Base-by-base conservation (phyloP, 1,140 invertebrate species). In the Diprion similis region DNA sequence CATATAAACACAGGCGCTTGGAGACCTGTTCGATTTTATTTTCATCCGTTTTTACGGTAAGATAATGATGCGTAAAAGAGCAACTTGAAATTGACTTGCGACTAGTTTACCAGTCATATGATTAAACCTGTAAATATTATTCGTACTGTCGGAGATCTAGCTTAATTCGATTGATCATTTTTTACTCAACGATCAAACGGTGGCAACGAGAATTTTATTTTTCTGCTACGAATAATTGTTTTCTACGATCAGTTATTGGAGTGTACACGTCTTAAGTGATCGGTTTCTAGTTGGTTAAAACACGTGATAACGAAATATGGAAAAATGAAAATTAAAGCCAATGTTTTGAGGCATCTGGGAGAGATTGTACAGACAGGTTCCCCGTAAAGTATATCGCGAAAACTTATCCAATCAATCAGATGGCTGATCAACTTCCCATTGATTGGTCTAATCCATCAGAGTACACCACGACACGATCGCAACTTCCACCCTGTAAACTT, bases 351-450 rank as follows among this genome's bases (percentile, higher is more conserved):
- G 8, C 6, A 9, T 59, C 9, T 9, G 7, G 11, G 0, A 59
- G 51, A 59, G n/a, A 59, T 59, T 17, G 51, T 59, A 37, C 6
- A 37, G 24, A 37, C 2, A 37, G 24, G 9, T 9, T 59, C 51
- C 51, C 51, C 3, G 51, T 9, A 17, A 59, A 59, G 51, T 75
- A 72, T 66, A 17, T 48, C 68, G 65, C 71, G 70, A 71, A 76
- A 80, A 80, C 76, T 79, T 75, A 78, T 78, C 76, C 74, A 78
- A 82, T 82, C 81, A 80, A 82, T 82, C 81, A 79, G 69, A 66
- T 73, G 70, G 65, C 77, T 68, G 69, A 76, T 80, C 68, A 75
- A 76, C 66, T 69, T 72, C 73, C 75, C 74, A 75, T 77, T 75
- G 77, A 80, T 80, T 74, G 75, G 66, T 67, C 70, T 76, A 78